Base-by-base conservation (phyloP, 1,140 invertebrate species). In the Ptiloglossa arizonensis region DNA sequence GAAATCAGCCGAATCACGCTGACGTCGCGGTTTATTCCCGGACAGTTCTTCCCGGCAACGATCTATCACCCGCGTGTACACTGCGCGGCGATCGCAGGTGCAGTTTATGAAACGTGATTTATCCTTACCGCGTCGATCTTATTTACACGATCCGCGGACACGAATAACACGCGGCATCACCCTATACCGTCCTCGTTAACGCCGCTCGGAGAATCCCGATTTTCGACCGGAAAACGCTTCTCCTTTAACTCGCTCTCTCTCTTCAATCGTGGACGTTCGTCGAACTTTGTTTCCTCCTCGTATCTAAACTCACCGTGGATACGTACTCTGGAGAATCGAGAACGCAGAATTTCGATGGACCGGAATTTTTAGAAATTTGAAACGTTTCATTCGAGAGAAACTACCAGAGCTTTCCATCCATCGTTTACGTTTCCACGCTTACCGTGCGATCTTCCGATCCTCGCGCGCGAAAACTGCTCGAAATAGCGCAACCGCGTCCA, bases 1-100 rank as follows among this genome's bases (percentile, higher is more conserved):
- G 69, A 85, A 78, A 75, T 71, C 66, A 69, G 56, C 52, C 74
- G 82, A 79, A 84, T 85, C 82, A 85, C 41, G 63, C 64, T 84
- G 82, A 85, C 82, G 66, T 27, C 59, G 74, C 69, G 46, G 57
- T 79, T 85, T 85, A 56, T 81, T 66, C 57, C 67, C 68, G 68
- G 74, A 80, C 54, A 56, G 48, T 80, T 83, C 76, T 75, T 83
- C 77, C 63, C 52, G 52, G 60, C 50, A 69, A 76, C 78, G 67
- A 85, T 85, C 77, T 77, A 80, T 85, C 77, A 83, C 56, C 83
- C 46, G n/a, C 24, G 50, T 32, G 54, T 68, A 69, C 64, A 80
- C 67, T 38, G 56, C 41, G 15, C 68, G 46, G 35, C 63, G 64
- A 83, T 83, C 79, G 79, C 79, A 78, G 68, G 63, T 81, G 72